Conservation (phyloP, 2,888 invertebrate genomes). For the Melipona bicolor region DNA sequence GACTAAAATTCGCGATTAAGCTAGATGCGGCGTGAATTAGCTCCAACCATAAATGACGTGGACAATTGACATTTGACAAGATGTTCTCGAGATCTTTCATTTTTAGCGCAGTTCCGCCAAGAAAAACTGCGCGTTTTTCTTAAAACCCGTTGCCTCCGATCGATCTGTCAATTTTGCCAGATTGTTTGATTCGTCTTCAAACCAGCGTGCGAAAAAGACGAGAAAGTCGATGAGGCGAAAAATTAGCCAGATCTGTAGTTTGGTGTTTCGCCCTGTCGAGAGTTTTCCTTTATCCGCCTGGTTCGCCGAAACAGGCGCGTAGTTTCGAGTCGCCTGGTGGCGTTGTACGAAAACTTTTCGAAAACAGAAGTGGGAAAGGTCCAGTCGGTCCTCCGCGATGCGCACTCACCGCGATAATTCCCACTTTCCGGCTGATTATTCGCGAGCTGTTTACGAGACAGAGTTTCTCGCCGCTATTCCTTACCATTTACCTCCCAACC, state of each 20-base stretch:
- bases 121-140: neutral
- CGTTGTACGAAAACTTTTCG: slow-evolving; percentile 70
- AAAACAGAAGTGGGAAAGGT: slow-evolving; percentile 32
- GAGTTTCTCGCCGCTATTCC: slow-evolving; percentile 62
- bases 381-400: slow-evolving; percentile 47
- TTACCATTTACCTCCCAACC: slow-evolving; percentile 62
- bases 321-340: slow-evolving; percentile 56
- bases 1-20: neutral
- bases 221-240: neutral
- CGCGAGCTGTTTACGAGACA: slow-evolving; percentile 71
- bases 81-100: neutral
- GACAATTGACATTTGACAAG: neutral
- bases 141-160: neutral
- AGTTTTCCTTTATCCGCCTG: slow-evolving; percentile 57
- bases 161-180: neutral
- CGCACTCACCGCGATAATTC: slow-evolving; percentile 64
- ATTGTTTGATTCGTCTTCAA: neutral
- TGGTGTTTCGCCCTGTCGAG: slow-evolving; percentile 31
- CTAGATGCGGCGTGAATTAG: neutral
- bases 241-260: neutral
- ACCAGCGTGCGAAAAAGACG: neutral
- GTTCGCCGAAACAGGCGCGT: slow-evolving; percentile 52
- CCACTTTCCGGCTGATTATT: slow-evolving; percentile 67
- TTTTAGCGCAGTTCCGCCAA: neutral
- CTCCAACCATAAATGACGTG: too few species aligned